Base-by-base conservation (phyloP, 92 coral and sea anemone species). In the Actinernus sp. region DNA sequence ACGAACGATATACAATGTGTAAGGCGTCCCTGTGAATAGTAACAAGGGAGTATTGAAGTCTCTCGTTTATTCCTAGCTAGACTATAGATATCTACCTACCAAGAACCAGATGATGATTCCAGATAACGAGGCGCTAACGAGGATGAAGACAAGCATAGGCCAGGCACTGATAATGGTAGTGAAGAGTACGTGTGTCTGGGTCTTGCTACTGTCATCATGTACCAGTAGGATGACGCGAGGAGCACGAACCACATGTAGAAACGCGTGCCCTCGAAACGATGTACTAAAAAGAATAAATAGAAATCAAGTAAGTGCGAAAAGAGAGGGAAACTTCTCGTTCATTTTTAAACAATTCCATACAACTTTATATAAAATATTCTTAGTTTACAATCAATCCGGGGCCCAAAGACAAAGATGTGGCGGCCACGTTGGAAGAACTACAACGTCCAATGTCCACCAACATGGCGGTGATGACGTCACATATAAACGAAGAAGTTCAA, bases 71-170 rank as follows among this genome's bases (percentile, higher is more conserved):
- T n/a, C n/a, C n/a, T n/a, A n/a, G n/a, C n/a, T n/a, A n/a, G n/a
- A n/a, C n/a, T n/a, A n/a, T n/a, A n/a, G n/a, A n/a, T n/a, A n/a
- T 9, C 13, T 0, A 73, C 98, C 76, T 58, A 95, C 99, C 81
- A 95, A 63, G 16, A 80, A 81, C 99, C 99, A 95, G 13, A 95
- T 79, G 46, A 87, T 58, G 27, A 95, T 87, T 7, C 99, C 99
- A 6, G 99, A 92, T 10, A 86, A 63, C n/a, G 86, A 59, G 5
- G 99, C 99, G 18, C 88, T 71, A 0, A 94, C 89, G 12, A 94
- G 70, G 17, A 94, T 87, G 22, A 94, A 94, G 0, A 87, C 17
- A 52, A 91, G 60, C 98, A 94, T 83, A 1, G 98, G 98, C 97
- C 97, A 94, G 23, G 91, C 90, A 21, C 80, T 70, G 2, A 92